Conservation (phyloP, 64 coral and sea anemone genomes). For the Pocillopora verrucosa region DNA sequence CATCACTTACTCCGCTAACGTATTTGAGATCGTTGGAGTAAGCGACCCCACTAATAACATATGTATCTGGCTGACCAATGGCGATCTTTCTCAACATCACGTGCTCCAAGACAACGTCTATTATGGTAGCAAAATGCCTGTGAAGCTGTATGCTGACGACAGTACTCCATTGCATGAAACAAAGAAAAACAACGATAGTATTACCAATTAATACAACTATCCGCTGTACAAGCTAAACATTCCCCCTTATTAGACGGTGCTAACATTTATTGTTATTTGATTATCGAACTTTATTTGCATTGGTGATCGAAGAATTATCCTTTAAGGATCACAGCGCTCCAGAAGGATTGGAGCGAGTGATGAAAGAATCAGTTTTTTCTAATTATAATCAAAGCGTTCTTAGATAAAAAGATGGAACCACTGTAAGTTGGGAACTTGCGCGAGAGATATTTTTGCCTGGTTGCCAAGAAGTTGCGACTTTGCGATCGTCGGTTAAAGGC, state of each 20-base stretch:
- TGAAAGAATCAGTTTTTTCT: too few species aligned
- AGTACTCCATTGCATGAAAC: background rate
- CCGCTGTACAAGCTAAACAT: background rate
- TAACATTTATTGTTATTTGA: too few species aligned
- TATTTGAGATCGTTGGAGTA: conserved; percentile 30
- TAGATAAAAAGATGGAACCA: too few species aligned
- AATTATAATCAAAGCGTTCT: too few species aligned
- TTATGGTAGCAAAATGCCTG: background rate
- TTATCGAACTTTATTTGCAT: too few species aligned
- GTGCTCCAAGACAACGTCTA: conserved; percentile 34
- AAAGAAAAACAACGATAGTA: background rate
- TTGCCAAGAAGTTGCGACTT: too few species aligned
- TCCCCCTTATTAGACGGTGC: conserved; percentile 2
- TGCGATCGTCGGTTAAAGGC: too few species aligned
- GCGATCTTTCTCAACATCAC: conserved; percentile 8
- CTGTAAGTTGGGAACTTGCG: too few species aligned
- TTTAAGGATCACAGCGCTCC: too few species aligned
- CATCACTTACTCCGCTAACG: conserved; percentile 23
- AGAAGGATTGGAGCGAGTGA: too few species aligned
- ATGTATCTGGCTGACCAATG: conserved; percentile 45
- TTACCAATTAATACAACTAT: background rate
- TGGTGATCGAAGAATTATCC: too few species aligned
- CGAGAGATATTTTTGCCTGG: too few species aligned
- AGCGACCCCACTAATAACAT: background rate
- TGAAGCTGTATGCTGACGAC: background rate